Evolutionary conservation across 2,888 invertebrate genomes (phyloP).

Genomic region (Drosophila quinaria): DNA sequence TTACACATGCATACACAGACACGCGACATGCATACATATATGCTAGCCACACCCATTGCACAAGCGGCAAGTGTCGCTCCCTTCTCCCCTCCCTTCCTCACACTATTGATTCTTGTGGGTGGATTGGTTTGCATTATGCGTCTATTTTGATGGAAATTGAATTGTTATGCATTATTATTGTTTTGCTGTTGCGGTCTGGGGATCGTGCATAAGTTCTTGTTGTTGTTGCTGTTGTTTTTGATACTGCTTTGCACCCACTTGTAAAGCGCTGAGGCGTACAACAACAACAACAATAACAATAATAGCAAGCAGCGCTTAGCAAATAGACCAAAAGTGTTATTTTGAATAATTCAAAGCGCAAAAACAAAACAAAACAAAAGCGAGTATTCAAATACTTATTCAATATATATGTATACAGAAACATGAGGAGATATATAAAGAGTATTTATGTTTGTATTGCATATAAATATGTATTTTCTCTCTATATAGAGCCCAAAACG

Average conservation of each 20-base stretch:
- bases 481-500: constrained; percentile 73
- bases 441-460: constrained; percentile 18
- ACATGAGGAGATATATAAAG: constrained; percentile 17
- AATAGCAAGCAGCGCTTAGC: constrained; percentile 34
- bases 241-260: constrained; percentile 70
- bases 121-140: constrained; percentile 48
- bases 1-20: neutral
- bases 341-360: constrained; percentile 76
- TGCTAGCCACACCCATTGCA: constrained; percentile 49
- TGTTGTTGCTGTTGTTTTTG: constrained; percentile 34
- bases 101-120: constrained; percentile 29
- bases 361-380: constrained; percentile 51
- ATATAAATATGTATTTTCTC: constrained; percentile 49
- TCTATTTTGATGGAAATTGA: constrained; percentile 72
- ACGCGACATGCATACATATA: neutral
- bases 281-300: constrained; percentile 40
- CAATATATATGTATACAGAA: constrained; percentile 13
- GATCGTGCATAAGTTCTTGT: constrained; percentile 65
- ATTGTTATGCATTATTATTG: constrained; percentile 65
- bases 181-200: constrained; percentile 62
- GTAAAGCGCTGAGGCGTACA: constrained; percentile 72
- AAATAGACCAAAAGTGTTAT: constrained; percentile 76
- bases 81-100: neutral
- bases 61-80: constrained; percentile 25
- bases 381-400: constrained; percentile 56